A percentile compares a stretch with the other conserved stretches of the same genome.
phyloP scores from a whole-genome alignment of 2,888 invertebrate species.

The Chrysina gloriosa region DNA sequence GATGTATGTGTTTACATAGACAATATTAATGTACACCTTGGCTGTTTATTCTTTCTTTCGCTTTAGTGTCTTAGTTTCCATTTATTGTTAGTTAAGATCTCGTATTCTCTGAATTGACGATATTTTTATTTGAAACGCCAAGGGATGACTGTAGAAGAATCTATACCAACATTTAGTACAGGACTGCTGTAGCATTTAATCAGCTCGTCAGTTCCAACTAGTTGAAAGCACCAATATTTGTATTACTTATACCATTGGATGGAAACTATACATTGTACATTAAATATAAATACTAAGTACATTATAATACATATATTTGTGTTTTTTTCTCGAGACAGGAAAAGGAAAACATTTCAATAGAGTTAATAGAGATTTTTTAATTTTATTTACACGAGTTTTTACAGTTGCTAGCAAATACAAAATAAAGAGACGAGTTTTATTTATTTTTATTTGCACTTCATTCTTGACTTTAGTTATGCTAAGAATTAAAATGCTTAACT shows the following conservation, averaged over 20 bases:
- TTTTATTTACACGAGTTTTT: background rate
- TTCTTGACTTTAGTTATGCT: background rate
- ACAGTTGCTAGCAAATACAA: background rate
- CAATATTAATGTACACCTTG: conserved; percentile 62
- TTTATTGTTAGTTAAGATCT: conserved; percentile 33
- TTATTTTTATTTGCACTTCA: background rate
- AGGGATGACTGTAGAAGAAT: conserved; percentile 57
- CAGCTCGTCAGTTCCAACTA: conserved; percentile 60
- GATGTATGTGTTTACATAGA: conserved; percentile 64
- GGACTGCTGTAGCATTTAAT: conserved; percentile 52
- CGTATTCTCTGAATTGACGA: conserved; percentile 33
- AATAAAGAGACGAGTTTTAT: background rate
- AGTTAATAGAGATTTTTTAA: background rate
- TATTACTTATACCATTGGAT: conserved; percentile 58
- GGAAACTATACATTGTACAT: conserved; percentile 60
- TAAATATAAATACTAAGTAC: conserved; percentile 58
- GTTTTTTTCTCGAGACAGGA: conserved; percentile 20
- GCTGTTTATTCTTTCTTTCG: conserved; percentile 49
- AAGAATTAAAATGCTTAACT: too few species aligned
- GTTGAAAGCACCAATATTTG: conserved; percentile 65
- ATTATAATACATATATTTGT: conserved; percentile 52
- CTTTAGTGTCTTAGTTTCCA: conserved; percentile 19
- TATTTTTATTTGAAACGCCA: conserved; percentile 47
- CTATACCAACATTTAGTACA: conserved; percentile 55
- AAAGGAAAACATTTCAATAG: background rate